phyloP scores from a whole-genome alignment of 1,140 invertebrate species.

The Galendromus occidentalis region DNA sequence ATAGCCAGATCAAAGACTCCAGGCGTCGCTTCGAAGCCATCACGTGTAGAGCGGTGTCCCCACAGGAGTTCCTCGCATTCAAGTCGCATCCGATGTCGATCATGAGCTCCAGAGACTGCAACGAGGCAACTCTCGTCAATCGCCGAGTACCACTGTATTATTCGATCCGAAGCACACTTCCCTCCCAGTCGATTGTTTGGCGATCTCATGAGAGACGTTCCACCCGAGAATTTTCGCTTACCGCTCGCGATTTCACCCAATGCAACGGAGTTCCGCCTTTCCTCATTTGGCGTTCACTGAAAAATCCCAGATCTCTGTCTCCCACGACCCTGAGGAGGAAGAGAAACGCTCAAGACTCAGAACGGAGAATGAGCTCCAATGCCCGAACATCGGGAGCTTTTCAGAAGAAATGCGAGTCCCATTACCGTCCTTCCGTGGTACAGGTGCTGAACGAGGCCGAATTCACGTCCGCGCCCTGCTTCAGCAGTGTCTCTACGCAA shows the following conservation, averaged over 20 bases:
- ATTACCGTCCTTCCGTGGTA: too few species aligned
- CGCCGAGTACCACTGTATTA: too few species aligned
- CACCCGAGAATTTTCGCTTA: not conserved
- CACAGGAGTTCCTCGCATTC: not conserved
- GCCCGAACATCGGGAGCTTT: too few species aligned
- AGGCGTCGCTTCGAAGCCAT: not conserved
- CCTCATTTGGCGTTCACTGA: not conserved
- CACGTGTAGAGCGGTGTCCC: not conserved
- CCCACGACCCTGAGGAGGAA: not conserved
- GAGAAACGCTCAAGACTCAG: too few species aligned
- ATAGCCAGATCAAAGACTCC: not conserved
- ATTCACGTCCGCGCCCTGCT: not conserved
- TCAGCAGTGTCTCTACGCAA: not conserved
- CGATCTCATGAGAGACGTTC: not conserved
- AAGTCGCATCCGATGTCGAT: conserved; percentile 1
- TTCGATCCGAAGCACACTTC: not conserved
- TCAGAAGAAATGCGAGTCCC: too few species aligned
- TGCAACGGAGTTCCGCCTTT: not conserved
- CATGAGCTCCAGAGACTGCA: not conserved
- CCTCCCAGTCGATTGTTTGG: not conserved
- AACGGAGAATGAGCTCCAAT: too few species aligned
- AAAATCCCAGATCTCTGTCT: not conserved
- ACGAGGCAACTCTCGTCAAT: too few species aligned
- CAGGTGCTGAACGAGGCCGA: not conserved
- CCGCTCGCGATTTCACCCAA: not conserved